phyloP scores from a whole-genome alignment of 2,797 vertebrate genomes.

The Chaetodon trifasciatus region DNA sequence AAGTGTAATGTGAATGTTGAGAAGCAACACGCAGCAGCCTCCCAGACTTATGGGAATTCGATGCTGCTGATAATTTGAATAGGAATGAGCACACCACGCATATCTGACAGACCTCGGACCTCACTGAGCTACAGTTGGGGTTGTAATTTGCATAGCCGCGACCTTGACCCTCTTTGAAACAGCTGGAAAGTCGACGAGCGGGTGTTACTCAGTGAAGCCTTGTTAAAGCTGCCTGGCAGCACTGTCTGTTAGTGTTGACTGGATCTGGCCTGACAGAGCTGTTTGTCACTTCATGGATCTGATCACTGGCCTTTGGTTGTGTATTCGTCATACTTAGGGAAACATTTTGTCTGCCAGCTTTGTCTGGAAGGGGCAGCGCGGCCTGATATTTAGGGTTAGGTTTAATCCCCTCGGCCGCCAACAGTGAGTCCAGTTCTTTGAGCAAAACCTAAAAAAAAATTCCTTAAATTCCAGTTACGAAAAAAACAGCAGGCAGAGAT shows the following conservation, averaged over 20 bases:
- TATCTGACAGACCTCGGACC: slow-evolving; percentile 8
- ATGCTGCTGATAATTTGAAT: slow-evolving; percentile 37
- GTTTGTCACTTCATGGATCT: slow-evolving; percentile 30
- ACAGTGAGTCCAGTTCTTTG: slow-evolving; percentile 1
- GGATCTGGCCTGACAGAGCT: slow-evolving; percentile 15
- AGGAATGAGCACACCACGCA: slow-evolving; percentile 15
- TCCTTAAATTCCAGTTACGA: background rate
- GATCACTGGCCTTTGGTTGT: slow-evolving; percentile 27
- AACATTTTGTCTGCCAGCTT: slow-evolving; percentile 25
- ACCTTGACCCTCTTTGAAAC: slow-evolving; percentile 63
- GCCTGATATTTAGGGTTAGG: slow-evolving; percentile 17
- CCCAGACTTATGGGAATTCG: slow-evolving; percentile 39
- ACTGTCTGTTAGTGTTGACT: slow-evolving; percentile 15
- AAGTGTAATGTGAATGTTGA: slow-evolving; percentile 46
- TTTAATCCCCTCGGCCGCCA: slow-evolving; percentile 10
- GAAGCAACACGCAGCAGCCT: slow-evolving; percentile 39
- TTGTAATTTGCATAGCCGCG: slow-evolving; percentile 30
- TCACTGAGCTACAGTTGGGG: slow-evolving; percentile 17
- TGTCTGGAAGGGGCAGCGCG: background rate
- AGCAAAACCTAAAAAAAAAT: background rate
- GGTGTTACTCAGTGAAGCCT: slow-evolving; percentile 31
- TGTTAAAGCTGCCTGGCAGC: slow-evolving; percentile 9
- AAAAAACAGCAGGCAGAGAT: background rate
- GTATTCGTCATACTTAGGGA: slow-evolving; percentile 32
- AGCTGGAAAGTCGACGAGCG: slow-evolving; percentile 43